Conservation (phyloP, 2,113 vertebrate genomes). For the pig (Sus scrofa) region DNA sequence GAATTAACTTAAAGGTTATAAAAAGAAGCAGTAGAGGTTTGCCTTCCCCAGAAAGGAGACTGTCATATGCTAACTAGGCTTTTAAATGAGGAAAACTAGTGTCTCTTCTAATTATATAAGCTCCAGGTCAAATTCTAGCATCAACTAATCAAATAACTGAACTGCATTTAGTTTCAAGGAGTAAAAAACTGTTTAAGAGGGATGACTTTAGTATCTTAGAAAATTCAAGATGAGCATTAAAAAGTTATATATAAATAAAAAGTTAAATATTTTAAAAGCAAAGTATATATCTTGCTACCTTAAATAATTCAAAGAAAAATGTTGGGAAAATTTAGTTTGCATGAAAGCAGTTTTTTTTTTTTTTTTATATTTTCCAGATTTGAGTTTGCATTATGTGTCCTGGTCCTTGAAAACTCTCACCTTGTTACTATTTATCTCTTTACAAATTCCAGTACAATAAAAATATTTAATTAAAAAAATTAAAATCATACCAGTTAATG, state of each 20-base stretch:
- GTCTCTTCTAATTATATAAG: slow-evolving; percentile 89
- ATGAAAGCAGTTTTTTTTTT: background rate
- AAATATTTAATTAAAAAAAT: slow-evolving; percentile 59
- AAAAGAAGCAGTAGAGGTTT: slow-evolving; percentile 76
- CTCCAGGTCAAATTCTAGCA: slow-evolving; percentile 86
- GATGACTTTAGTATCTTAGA: slow-evolving; percentile 67
- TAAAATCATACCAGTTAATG: slow-evolving; percentile 27
- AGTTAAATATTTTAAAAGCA: background rate
- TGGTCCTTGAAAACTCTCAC: background rate
- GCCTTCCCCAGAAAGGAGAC: slow-evolving; percentile 84
- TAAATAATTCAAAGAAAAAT: slow-evolving; percentile 52
- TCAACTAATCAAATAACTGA: slow-evolving; percentile 83
- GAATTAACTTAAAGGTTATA: slow-evolving; percentile 82
- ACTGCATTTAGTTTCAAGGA: slow-evolving; percentile 75
- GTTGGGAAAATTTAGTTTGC: slow-evolving; percentile 25
- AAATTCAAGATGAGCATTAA: slow-evolving; percentile 24
- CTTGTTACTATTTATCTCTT: slow-evolving; percentile 14
- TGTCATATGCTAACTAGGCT: slow-evolving; percentile 87
- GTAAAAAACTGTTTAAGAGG: slow-evolving; percentile 59
- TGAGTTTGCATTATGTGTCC: background rate
- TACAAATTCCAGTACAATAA: slow-evolving; percentile 8
- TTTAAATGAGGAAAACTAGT: slow-evolving; percentile 87
- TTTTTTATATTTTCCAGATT: slow-evolving; percentile 53
- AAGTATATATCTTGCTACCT: background rate
- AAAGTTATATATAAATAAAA: slow-evolving; percentile 53